Conservation (phyloP, 2,888 invertebrate genomes). For the Drosophila sordidula region DNA sequence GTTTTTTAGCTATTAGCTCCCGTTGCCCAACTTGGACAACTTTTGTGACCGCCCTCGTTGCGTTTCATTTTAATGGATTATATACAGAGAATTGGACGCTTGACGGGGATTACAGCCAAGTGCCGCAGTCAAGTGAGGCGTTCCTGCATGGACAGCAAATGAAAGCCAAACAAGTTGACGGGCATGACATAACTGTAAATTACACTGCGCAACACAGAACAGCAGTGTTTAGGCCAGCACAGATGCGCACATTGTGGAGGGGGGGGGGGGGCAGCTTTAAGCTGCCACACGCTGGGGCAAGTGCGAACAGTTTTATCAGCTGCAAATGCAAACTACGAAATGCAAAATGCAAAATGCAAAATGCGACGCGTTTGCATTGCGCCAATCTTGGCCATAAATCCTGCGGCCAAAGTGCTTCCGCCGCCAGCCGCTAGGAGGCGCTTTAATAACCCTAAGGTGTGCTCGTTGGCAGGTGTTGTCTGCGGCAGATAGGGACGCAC, state of each 20-base stretch:
- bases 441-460: constrained; percentile 61
- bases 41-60: constrained; percentile 18
- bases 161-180: constrained; percentile 76
- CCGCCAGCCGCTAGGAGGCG: constrained; percentile 43
- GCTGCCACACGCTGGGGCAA: constrained; percentile 15
- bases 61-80: constrained; percentile 56
- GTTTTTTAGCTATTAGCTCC: too few species aligned
- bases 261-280: constrained; percentile 1
- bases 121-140: constrained; percentile 52
- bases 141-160: constrained; percentile 65
- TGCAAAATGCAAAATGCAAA: constrained; percentile 24
- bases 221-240: background rate
- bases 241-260: background rate
- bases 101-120: constrained; percentile 56
- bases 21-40: background rate
- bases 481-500: background rate
- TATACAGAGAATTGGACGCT: constrained; percentile 57
- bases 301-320: constrained; percentile 61
- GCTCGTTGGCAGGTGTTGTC: constrained; percentile 62
- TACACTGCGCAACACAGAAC: constrained; percentile 23
- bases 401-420: constrained; percentile 67
- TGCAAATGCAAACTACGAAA: constrained; percentile 34
- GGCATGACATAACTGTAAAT: constrained; percentile 57
- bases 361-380: constrained; percentile 6
- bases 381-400: constrained; percentile 60